Percentiles rank a stretch among this genome's conserved stretches.
phyloP scores from a whole-genome alignment of 1,140 invertebrate genomes.

The Triops longicaudatus region DNA sequence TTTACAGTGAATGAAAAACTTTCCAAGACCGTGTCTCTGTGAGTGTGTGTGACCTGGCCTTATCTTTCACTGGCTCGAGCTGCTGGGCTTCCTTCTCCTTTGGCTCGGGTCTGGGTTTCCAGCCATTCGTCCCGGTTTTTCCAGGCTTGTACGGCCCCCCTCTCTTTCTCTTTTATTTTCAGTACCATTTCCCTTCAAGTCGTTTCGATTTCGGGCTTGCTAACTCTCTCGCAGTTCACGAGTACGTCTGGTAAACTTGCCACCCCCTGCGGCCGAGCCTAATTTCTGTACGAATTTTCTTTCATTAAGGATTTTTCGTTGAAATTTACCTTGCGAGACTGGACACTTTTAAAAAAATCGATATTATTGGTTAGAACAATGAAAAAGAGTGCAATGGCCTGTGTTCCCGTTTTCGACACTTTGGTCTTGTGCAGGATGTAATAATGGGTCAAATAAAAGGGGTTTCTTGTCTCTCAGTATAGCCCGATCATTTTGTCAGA shows the following conservation, averaged over 20 bases:
- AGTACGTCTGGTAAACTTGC: slow-evolving; percentile 12
- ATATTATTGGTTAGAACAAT: neutral
- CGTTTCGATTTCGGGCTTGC: neutral
- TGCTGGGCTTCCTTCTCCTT: slow-evolving; percentile 1
- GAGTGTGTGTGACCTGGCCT: slow-evolving; percentile 13
- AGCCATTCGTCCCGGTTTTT: slow-evolving; percentile 11
- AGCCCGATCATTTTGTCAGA: too few relatives aligned
- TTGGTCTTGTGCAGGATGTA: neutral
- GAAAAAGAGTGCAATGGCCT: neutral
- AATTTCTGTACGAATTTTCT: neutral
- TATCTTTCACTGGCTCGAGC: slow-evolving; percentile 4
- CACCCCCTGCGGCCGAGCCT: neutral
- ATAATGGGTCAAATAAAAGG: neutral
- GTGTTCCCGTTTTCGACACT: neutral
- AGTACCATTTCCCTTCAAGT: slow-evolving; percentile 6
- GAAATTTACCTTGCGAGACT: too few relatives aligned
- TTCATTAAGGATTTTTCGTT: neutral
- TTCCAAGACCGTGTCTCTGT: neutral
- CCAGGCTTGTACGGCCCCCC: slow-evolving; percentile 8
- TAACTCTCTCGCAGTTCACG: neutral
- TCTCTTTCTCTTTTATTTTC: slow-evolving; percentile 8
- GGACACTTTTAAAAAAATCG: neutral
- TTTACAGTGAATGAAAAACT: neutral
- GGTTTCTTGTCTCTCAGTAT: too few relatives aligned
- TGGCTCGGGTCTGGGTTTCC: neutral